Evolutionary conservation across 2,797 vertebrate genomes (phyloP), one percentile per base, ranked within the genome.

Genomic region (Acanthiza pusilla): DNA sequence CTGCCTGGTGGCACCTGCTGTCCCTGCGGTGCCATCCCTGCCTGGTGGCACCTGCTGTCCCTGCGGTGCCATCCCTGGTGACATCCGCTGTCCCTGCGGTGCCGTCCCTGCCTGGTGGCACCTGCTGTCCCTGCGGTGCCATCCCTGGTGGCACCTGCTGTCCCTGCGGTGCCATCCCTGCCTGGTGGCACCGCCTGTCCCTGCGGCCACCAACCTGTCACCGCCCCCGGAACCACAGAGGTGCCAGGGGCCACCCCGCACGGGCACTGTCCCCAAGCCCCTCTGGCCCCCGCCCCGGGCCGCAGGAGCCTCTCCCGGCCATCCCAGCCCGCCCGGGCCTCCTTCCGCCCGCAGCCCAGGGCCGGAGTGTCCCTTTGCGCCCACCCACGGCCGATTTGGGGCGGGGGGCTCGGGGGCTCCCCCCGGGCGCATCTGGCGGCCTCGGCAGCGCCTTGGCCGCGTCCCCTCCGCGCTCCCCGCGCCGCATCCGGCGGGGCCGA

Each of bases 401-500:
- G 26, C 43, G 15, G 17, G 14, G 40, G 0, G 25, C 45, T 18
- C 10, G 11, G 26, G 45, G n/a, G 38, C 68, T 57, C 20, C 81
- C 43, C 73, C 67, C 61, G n/a, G 16, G 22, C 51, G 84, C 91
- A 91, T 88, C 89, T 85, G 94, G 87, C 75, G 43, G 85, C 79
- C 90, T 91, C 80, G 80, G 87, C 94, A 91, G 96, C 89, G 92
- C 25, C 16, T 96, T 96, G 95, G 96, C 97, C 60, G 96, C 89
- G 60, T 51, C 89, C 72, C 91, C 80, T 92, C 42, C 85, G 75
- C 29, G 57, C 87, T 30, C 45, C 32, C n/a, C 25, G 51, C 78
- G 91, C 96, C 94, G 97, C 95, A 96, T 95, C 96, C 94, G 91
- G 93, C 95, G 87, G 67, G 94, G 84, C 97, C 66, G 95, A 97